A percentile compares a stretch with the other conserved stretches of the same genome.
phyloP scores from a whole-genome alignment of 1,140 invertebrate species.

The Ceratitis capitata region DNA sequence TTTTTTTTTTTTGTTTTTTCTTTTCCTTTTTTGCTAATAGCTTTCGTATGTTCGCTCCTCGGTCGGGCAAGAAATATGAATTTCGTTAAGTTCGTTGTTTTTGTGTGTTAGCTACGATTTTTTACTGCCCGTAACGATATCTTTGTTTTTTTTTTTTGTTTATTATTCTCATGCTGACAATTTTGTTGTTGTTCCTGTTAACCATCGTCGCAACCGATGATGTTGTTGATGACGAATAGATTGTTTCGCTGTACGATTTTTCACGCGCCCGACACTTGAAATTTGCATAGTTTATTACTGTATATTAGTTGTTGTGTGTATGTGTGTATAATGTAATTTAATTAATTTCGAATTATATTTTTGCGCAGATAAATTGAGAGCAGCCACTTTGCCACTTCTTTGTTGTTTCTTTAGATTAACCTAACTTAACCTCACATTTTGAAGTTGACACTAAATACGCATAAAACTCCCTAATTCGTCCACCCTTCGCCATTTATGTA shows the following conservation, averaged over 20 bases:
- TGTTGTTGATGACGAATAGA: slow-evolving; percentile 15
- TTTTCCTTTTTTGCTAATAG: too few species aligned
- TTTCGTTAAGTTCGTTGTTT: neutral
- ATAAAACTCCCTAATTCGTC: too few species aligned
- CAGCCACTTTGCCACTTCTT: too few species aligned
- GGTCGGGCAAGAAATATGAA: slow-evolving; percentile 2
- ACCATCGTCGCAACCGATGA: neutral
- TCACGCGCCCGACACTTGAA: neutral
- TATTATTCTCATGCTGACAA: too few species aligned
- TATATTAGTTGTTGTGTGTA: neutral
- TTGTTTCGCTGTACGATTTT: slow-evolving; percentile 1
- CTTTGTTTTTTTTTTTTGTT: too few species aligned
- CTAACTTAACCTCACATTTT: too few species aligned
- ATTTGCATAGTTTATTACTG: neutral
- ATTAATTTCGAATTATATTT: neutral
- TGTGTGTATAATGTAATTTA: neutral
- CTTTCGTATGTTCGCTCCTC: neutral
- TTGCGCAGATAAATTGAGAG: too few species aligned
- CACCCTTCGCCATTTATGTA: neutral
- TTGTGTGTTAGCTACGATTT: too few species aligned
- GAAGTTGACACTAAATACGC: too few species aligned
- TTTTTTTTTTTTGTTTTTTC: too few species aligned
- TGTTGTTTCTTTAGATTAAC: too few species aligned
- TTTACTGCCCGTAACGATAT: too few species aligned
- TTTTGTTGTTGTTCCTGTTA: neutral